Percentiles rank a stretch among this genome's conserved stretches.
These are phyloP conservation scores for Psittacus erithacus DNA, from an alignment of 2,113 vertebrate genomes.

Conservation along the genomic window DNA sequence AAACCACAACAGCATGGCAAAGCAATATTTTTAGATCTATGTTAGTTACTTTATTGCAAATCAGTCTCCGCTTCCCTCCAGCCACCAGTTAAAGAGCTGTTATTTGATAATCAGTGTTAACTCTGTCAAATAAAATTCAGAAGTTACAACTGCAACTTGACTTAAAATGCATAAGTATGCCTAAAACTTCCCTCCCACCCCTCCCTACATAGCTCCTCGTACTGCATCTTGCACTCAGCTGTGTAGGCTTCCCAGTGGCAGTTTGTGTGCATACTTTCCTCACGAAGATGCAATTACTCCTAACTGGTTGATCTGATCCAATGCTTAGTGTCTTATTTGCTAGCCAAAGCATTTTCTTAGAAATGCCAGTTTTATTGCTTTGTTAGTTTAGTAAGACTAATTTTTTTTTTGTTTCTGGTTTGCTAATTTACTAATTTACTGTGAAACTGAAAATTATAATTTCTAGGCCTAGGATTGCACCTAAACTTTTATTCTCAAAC, in stretches of 20 bases:
- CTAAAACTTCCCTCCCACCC: accelerated
- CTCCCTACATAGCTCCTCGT: accelerated
- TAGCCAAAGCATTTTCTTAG: neutral
- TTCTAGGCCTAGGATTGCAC: neutral
- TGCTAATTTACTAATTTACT: neutral
- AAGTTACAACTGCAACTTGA: accelerated
- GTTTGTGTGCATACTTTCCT: neutral
- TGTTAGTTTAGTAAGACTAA: neutral
- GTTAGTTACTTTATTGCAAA: neutral
- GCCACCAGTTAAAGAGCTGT: neutral
- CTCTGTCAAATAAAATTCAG: neutral
- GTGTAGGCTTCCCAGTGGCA: neutral
- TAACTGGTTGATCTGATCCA: accelerated
- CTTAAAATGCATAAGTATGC: accelerated
- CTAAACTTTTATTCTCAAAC: neutral
- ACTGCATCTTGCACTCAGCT: accelerated
- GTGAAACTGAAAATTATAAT: neutral
- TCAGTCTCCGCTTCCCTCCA: neutral
- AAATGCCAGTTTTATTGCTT: neutral
- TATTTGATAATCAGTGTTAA: neutral
- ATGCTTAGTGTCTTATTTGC: accelerated
- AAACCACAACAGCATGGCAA: too few relatives aligned
- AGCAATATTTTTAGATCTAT: neutral
- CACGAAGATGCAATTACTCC: accelerated
- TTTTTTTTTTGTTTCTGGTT: neutral